Evolutionary conservation across 1,140 invertebrate species (phyloP).

Genomic region (Cotesia typhae): DNA sequence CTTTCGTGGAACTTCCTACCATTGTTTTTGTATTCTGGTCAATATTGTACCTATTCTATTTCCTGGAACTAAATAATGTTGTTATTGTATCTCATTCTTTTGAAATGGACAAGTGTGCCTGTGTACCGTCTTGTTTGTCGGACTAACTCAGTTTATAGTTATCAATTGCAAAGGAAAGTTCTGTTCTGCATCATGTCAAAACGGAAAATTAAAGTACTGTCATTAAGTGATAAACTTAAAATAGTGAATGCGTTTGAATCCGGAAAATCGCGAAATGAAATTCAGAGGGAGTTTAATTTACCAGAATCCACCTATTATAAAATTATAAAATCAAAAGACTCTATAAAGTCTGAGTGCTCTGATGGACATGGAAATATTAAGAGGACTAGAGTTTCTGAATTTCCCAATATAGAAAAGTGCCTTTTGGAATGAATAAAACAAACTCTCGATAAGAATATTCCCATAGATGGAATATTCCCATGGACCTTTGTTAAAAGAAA

Average conservation of each 20-base stretch:
- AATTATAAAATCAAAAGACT: conserved; percentile 32
- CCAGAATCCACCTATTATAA: conserved; percentile 32
- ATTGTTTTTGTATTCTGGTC: conserved; percentile 28
- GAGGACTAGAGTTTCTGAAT: conserved; percentile 36
- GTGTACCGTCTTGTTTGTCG: conserved; percentile 33
- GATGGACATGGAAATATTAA: conserved; percentile 36
- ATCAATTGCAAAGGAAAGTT: conserved; percentile 36
- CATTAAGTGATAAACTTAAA: conserved; percentile 38
- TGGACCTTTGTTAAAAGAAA: conserved; percentile 43
- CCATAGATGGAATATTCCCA: conserved; percentile 19
- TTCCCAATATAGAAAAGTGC: conserved; percentile 39
- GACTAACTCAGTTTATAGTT: conserved; percentile 35
- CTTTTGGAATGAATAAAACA: conserved; percentile 42
- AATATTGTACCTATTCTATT: conserved; percentile 19
- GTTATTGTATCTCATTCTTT: conserved; percentile 34
- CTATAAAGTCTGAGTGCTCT: conserved; percentile 34
- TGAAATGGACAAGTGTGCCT: conserved; percentile 21
- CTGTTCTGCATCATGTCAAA: conserved; percentile 29
- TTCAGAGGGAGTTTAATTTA: conserved; percentile 35
- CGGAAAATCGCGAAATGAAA: conserved; percentile 37
- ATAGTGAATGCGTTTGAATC: conserved; percentile 36
- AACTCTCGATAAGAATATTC: conserved; percentile 42
- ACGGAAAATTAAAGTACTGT: conserved; percentile 32
- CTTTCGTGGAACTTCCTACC: conserved; percentile 23
- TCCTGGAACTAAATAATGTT: not conserved